Conservation (phyloP, 2,797 vertebrate species). For the Amblyraja radiata region DNA sequence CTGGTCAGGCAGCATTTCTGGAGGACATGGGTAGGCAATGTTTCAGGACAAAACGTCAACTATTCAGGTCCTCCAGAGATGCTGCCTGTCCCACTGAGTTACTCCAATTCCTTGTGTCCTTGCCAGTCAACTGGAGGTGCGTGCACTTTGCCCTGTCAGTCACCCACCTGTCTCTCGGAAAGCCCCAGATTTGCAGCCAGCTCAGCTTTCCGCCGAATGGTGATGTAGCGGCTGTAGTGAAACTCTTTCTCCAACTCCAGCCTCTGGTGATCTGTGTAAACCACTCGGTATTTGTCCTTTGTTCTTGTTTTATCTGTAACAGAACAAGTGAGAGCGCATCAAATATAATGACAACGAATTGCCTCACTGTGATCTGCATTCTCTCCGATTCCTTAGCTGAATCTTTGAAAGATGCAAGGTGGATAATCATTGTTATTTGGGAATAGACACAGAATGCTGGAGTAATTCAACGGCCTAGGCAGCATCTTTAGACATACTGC, state of each 20-base stretch:
- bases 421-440: not conserved
- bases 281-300: slow-evolving; percentile 65
- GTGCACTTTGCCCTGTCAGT: not conserved
- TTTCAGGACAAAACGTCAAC: no score
- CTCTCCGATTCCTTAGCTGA: no score
- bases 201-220: slow-evolving; percentile 65
- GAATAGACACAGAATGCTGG: no score
- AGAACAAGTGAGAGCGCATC: slow-evolving; percentile 42
- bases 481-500: no score
- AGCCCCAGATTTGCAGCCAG: slow-evolving; percentile 64
- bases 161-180: slow-evolving; percentile 67
- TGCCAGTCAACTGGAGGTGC: not conserved
- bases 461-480: no score
- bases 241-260: slow-evolving; percentile 66
- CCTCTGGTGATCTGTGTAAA: slow-evolving; percentile 64
- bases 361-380: not conserved
- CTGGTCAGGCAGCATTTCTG: no score
- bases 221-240: slow-evolving; percentile 63
- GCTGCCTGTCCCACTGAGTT: no score
- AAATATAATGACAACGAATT: not conserved
- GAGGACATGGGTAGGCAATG: no score
- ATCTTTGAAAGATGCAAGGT: not conserved
- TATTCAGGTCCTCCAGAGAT: no score
- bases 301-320: slow-evolving; percentile 64
- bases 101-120: no score